Evolutionary conservation across 2,797 vertebrate species (phyloP).

Genomic region (Darevskia mixta): DNA sequence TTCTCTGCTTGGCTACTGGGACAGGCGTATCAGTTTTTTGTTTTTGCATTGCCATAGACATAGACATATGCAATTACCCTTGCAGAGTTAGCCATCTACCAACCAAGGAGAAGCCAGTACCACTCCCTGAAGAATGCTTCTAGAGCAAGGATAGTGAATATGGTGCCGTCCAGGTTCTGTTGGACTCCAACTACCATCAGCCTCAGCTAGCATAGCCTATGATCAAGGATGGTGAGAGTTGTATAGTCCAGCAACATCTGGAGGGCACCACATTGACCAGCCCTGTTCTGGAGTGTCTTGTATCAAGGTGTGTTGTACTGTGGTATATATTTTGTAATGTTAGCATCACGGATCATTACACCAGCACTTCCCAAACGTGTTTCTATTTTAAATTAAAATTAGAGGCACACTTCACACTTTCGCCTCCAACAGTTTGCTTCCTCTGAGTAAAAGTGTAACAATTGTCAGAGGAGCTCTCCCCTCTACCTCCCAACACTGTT

Average conservation of each 20-base stretch:
- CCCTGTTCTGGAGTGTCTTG: background rate
- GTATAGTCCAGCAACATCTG: no score
- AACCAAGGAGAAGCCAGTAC: background rate
- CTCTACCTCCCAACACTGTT: background rate
- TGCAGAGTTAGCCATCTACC: background rate
- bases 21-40: background rate
- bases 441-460: background rate
- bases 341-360: no score
- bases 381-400: background rate
- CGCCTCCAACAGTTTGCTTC: background rate
- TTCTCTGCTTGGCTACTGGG: background rate
- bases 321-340: background rate
- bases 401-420: background rate
- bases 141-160: no score
- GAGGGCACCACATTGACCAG: no score
- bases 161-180: no score
- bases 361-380: background rate
- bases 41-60: background rate
- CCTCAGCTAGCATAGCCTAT: no score
- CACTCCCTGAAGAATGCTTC: background rate
- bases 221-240: no score
- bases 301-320: background rate
- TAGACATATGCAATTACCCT: background rate
- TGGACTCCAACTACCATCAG: no score
- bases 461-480: background rate